Percentiles rank a stretch among this genome's conserved stretches.
phyloP scores from a whole-genome alignment of 2,113 vertebrate species.

The Oceanites oceanicus region DNA sequence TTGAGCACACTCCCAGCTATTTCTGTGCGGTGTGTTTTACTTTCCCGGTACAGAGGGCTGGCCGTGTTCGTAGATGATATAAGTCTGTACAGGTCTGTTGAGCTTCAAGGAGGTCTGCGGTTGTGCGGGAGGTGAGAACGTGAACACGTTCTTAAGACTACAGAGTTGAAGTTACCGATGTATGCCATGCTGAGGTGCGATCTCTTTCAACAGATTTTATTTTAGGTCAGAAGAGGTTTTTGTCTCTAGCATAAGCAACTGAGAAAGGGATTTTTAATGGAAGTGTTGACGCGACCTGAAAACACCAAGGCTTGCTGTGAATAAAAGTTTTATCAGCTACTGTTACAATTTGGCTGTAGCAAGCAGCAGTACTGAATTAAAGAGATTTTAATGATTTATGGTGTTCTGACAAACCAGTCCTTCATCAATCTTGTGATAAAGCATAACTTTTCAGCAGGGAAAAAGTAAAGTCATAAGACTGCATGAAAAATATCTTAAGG shows the following conservation, averaged over 20 bases:
- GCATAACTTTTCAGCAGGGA: neutral
- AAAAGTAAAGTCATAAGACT: neutral
- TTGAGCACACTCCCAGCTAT: neutral
- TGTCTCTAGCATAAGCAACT: neutral
- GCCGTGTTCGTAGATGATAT: fast-evolving
- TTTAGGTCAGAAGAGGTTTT: neutral
- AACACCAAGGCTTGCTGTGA: constrained; percentile 24
- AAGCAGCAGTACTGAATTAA: neutral
- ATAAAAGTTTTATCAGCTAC: constrained; percentile 40
- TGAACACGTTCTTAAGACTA: fast-evolving
- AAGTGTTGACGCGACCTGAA: constrained; percentile 21
- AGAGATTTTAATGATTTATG: constrained; percentile 28
- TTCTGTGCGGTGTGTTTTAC: fast-evolving
- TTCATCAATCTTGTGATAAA: neutral
- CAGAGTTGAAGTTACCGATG: fast-evolving
- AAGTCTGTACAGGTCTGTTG: fast-evolving
- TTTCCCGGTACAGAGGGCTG: neutral
- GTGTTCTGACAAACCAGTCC: neutral
- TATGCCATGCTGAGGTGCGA: neutral
- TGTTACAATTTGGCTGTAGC: neutral
- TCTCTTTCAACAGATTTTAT: neutral
- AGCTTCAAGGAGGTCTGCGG: neutral
- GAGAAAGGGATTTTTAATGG: neutral
- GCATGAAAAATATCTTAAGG: neutral
- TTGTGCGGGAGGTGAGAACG: neutral